These are phyloP conservation scores for Perca schrenkii DNA, from an alignment of 2,113 vertebrate genomes.

Conservation along the genomic window DNA sequence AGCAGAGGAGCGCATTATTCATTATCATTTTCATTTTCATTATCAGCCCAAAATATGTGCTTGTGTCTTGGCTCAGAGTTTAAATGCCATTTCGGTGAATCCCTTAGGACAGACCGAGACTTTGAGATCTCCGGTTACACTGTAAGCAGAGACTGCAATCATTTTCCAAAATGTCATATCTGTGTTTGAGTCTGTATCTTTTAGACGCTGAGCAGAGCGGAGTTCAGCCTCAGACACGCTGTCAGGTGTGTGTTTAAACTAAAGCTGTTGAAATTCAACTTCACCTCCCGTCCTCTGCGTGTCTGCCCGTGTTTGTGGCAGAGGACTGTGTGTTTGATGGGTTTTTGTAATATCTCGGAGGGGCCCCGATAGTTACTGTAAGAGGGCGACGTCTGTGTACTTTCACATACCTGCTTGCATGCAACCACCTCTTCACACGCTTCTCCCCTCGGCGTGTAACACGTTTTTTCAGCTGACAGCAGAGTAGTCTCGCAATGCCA, in stretches of 20 bases:
- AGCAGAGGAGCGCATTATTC: not conserved
- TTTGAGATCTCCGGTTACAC: not conserved
- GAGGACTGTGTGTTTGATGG: slow-evolving; percentile 14
- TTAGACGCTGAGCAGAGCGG: slow-evolving; percentile 1
- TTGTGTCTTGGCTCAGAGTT: not conserved
- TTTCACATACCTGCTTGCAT: slow-evolving; percentile 10
- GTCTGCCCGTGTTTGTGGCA: not conserved
- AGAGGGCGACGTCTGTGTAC: slow-evolving; percentile 2
- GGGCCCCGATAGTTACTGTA: not conserved
- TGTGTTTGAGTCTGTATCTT: slow-evolving; percentile 4
- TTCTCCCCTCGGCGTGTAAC: not conserved
- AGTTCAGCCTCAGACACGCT: not conserved
- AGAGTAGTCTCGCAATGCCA: too few species aligned
- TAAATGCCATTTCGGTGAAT: not conserved
- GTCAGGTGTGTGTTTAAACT: slow-evolving; percentile 31
- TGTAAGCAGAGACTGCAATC: not conserved
- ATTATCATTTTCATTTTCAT: too few species aligned
- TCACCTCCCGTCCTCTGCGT: not conserved
- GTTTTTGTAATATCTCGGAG: slow-evolving; percentile 22
- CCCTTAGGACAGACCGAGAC: too few species aligned
- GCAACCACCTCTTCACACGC: not conserved
- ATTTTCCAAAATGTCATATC: not conserved
- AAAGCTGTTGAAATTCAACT: not conserved
- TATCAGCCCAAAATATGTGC: too few species aligned
- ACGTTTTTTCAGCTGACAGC: not conserved